Base-by-base conservation (phyloP, 1,140 invertebrate species). In the Papilio polyxenes region DNA sequence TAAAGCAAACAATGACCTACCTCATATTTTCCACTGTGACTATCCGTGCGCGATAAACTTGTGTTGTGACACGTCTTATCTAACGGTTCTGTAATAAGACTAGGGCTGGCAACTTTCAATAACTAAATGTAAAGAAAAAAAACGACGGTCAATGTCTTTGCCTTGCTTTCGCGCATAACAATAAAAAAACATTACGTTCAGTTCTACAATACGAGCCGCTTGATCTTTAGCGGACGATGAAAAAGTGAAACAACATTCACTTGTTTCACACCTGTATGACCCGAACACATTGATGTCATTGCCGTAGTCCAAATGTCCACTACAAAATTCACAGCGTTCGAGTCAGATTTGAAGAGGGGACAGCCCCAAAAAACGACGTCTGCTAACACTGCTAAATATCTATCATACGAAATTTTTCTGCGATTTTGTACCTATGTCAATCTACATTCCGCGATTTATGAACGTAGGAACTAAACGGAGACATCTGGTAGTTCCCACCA, bases 1-100 rank as follows among this genome's bases (percentile, higher is more conserved):
- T 9, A 48, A 77, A 51, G 49, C 23, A 31, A 31, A 77, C 31
- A 77, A 53, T 48, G 48, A 77, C 75, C 75, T 77, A 77, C 75
- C 75, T 51, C 75, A 77, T 77, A 77, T 53, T 53, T 76, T 77
- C 23, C 51, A 20, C 75, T 72, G 65, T 72, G 13, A 72, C 65
- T 72, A 15, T 72, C 13, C 23, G 4, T 37, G 23, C 23, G 23
- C 56, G 65, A 72, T 72, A 72, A 72, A 72, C 13, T 72, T 37
- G 65, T 72, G 65, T 31, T 69, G 37, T 72, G 23, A 65, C 31
- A 31, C 31, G 62, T 6, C 31, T 72, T 72, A 72, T 72, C 23
- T 72, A 75, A 75, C 74, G 40, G 40, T 49, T 75, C 13, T 31
- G 11, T 40, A 48, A 75, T 75, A 75, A 44, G 23, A 23, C 62